Conservation (phyloP, 64 coral and sea anemone species). For the Stichodactyla mertensii region DNA sequence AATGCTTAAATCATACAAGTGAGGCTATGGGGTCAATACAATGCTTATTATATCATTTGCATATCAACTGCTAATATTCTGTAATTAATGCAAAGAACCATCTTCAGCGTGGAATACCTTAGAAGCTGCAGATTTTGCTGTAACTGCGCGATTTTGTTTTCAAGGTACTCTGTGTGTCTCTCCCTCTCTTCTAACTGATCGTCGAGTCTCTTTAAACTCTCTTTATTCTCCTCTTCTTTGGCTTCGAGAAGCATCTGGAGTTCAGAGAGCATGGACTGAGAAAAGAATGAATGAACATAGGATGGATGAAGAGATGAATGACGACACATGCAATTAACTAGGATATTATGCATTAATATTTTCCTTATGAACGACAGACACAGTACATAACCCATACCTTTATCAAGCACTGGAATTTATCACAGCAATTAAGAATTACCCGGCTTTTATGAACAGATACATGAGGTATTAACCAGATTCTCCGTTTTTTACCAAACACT, state of each 20-base stretch:
- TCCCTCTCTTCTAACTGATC: slow-evolving; percentile 56
- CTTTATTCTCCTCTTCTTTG: slow-evolving; percentile 32
- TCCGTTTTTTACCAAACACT: too few species aligned
- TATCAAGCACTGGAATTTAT: too few species aligned
- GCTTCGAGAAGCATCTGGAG: slow-evolving; percentile 47
- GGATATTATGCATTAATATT: neutral
- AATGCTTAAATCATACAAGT: too few species aligned
- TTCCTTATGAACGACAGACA: neutral
- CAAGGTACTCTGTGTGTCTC: slow-evolving; percentile 54
- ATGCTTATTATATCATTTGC: too few species aligned
- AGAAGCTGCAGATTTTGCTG: slow-evolving; percentile 92
- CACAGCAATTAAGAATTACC: too few species aligned
- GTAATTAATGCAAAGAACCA: neutral
- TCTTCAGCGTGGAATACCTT: neutral
- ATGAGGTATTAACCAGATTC: too few species aligned
- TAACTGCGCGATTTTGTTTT: slow-evolving; percentile 68
- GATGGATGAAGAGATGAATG: slow-evolving; percentile 11
- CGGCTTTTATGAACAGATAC: too few species aligned
- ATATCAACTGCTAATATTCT: too few species aligned
- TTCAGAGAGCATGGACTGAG: slow-evolving; percentile 55
- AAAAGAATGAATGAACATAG: slow-evolving; percentile 27
- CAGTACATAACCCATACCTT: too few species aligned
- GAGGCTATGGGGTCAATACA: too few species aligned
- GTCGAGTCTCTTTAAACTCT: slow-evolving; percentile 31
- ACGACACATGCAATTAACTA: neutral